phyloP scores from a whole-genome alignment of 2,888 invertebrate species.

The Papilio gigon region DNA sequence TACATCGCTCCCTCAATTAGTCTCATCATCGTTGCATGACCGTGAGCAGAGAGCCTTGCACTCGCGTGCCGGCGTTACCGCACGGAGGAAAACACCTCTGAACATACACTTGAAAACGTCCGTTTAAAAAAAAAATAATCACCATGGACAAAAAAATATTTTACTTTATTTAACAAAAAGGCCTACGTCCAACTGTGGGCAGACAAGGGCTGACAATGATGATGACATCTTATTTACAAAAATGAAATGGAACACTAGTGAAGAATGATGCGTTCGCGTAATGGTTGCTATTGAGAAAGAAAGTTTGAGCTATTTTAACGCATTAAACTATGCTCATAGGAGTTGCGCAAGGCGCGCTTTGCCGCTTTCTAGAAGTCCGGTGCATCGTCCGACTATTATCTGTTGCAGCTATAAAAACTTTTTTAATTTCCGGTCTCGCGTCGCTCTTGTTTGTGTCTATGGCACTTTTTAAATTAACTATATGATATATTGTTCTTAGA shows the following conservation, averaged over 20 bases:
- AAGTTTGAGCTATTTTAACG: conserved; percentile 32
- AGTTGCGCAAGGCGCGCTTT: conserved; percentile 34
- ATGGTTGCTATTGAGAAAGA: conserved; percentile 34
- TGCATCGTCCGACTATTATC: conserved; percentile 36
- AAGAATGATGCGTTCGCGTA: conserved; percentile 9
- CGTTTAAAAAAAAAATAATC: background rate
- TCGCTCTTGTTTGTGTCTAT: conserved; percentile 17
- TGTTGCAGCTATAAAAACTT: conserved; percentile 32
- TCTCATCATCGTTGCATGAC: conserved; percentile 30
- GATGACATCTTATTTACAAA: too few relatives aligned
- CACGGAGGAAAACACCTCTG: conserved; percentile 5
- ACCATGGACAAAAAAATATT: too few relatives aligned
- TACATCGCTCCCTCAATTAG: conserved; percentile 27
- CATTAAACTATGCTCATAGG: conserved; percentile 24
- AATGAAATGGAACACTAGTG: too few relatives aligned
- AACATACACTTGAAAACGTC: background rate
- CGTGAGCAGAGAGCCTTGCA: conserved; percentile 28
- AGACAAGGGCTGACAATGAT: too few relatives aligned
- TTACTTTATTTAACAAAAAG: too few relatives aligned
- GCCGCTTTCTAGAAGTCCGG: conserved; percentile 38
- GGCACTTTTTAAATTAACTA: conserved; percentile 9
- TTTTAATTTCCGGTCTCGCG: conserved; percentile 24
- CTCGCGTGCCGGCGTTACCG: conserved; percentile 14
- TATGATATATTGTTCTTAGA: conserved; percentile 10
- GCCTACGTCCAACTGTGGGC: too few relatives aligned